Conservation (phyloP, 2,797 vertebrate species). For the Dipus sagitta region DNA sequence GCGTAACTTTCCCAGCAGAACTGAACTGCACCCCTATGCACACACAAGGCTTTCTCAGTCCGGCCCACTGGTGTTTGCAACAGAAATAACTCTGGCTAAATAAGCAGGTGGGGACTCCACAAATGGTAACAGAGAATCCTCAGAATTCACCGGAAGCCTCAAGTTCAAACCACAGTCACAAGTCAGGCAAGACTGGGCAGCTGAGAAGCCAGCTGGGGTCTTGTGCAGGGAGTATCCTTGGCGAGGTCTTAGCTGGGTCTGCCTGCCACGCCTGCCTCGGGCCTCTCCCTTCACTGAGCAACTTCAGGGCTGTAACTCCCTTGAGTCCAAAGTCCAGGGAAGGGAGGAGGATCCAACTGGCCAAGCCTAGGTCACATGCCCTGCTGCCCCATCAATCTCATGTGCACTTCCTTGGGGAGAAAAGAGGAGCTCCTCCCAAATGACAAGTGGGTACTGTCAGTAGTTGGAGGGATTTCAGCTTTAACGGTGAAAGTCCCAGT, state of each 20-base stretch:
- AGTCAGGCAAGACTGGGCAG: background rate
- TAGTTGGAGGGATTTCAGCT: background rate
- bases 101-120: background rate
- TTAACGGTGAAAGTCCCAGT: background rate
- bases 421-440: background rate
- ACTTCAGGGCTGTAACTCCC: background rate
- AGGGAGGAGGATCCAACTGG: background rate
- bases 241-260: rapidly evolving
- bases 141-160: background rate
- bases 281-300: background rate
- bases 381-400: background rate
- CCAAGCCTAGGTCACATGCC: background rate
- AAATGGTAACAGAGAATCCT: background rate
- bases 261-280: rapidly evolving
- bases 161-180: background rate
- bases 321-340: too few relatives aligned
- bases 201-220: background rate
- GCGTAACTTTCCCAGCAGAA: background rate
- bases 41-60: background rate
- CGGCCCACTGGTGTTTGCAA: background rate
- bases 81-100: background rate
- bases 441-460: background rate
- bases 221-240: background rate
- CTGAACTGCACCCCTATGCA: background rate
- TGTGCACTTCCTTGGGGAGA: too few relatives aligned